Conservation (phyloP, 2,888 invertebrate species). For the Pseudococcus jackbeardsleyi region DNA sequence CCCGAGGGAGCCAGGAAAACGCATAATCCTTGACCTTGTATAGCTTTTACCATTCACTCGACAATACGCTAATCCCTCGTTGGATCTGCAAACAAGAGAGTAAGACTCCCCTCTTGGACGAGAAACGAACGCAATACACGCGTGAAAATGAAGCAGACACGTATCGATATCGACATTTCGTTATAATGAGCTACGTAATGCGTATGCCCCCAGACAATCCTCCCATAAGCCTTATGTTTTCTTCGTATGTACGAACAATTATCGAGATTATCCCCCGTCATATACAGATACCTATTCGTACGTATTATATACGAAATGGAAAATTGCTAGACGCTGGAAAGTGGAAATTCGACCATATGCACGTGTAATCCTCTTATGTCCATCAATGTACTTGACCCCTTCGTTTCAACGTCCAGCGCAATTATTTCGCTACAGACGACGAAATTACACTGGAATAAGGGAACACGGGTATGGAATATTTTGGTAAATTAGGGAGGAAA, state of each 20-base stretch:
- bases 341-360: background rate
- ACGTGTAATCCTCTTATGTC: background rate
- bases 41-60: background rate
- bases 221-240: background rate
- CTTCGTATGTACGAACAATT: background rate
- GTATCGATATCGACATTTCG: background rate
- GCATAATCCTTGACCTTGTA: background rate
- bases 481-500: background rate
- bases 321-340: background rate
- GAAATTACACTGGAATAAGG: background rate
- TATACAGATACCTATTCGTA: background rate
- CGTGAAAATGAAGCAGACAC: background rate
- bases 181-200: background rate
- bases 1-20: background rate
- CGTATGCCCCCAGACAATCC: background rate
- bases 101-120: background rate
- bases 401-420: background rate
- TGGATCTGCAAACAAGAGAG: background rate
- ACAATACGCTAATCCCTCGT: background rate
- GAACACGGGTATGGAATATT: background rate
- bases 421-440: background rate
- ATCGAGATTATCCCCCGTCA: background rate
- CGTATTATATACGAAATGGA: background rate
- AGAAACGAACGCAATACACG: background rate
- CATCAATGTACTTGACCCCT: background rate